Evolutionary conservation across 2,797 vertebrate genomes (phyloP).

Genomic region (Bufotes viridis): DNA sequence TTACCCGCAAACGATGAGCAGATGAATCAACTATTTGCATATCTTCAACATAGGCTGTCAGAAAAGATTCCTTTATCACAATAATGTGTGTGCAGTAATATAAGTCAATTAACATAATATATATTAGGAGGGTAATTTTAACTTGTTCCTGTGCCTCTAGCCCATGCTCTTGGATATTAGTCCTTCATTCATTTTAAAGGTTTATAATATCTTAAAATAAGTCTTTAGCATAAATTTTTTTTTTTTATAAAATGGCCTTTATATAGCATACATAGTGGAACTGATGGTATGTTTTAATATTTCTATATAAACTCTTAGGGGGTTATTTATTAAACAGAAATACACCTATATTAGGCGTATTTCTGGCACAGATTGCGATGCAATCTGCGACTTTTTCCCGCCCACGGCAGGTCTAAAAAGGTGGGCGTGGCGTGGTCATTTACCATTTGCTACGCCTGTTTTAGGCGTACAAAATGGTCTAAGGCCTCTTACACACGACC

Average conservation of each 20-base stretch:
- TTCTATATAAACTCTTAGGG: not conserved
- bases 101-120: conserved; percentile 30
- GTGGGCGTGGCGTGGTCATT: too few relatives aligned
- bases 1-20: conserved; percentile 20
- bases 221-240: not conserved
- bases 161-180: not conserved
- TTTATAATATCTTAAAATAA: not conserved
- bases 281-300: not conserved
- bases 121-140: not conserved
- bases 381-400: too few relatives aligned
- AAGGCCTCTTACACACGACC: too few relatives aligned
- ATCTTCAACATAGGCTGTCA: conserved; percentile 26
- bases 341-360: too few relatives aligned
- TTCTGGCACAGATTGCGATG: too few relatives aligned
- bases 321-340: too few relatives aligned
- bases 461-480: too few relatives aligned
- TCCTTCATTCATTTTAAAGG: not conserved
- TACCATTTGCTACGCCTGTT: too few relatives aligned
- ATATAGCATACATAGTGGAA: not conserved
- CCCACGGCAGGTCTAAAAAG: too few relatives aligned
- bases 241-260: not conserved
- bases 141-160: not conserved
- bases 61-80: conserved; percentile 13
- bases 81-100: conserved; percentile 10
- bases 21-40: conserved; percentile 42